A percentile compares a stretch with the other conserved stretches of the same genome.
Conservation (phyloP, 1,140 invertebrate genomes). For the Probaryconus sp. region DNA sequence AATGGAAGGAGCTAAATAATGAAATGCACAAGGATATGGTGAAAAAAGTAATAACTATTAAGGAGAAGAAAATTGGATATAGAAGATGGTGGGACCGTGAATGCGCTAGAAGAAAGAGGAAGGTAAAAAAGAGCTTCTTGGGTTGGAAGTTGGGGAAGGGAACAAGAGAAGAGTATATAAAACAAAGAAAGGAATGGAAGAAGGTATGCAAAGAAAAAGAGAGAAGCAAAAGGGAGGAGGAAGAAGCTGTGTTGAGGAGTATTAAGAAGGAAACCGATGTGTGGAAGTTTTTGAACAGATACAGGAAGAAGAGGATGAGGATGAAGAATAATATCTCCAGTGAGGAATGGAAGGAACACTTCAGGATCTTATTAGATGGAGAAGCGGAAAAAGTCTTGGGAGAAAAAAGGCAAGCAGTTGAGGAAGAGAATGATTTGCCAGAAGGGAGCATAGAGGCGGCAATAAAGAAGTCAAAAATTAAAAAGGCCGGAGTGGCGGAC, state of each 20-base stretch:
- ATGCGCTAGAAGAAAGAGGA: neutral
- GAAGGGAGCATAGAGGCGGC: no score
- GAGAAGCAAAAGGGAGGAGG: neutral
- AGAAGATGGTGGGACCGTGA: constrained; percentile 1
- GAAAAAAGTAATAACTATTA: neutral
- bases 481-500: no score
- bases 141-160: neutral
- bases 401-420: no score
- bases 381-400: no score
- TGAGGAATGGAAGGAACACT: no score
- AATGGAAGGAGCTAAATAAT: neutral
- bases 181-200: neutral
- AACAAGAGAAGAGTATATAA: neutral
- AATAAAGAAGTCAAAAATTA: no score
- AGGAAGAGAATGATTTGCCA: no score
- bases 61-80: neutral
- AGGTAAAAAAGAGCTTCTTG: neutral
- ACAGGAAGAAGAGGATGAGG: constrained; percentile 1
- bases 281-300: constrained; percentile 6
- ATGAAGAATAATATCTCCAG: no score
- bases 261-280: constrained; percentile 2
- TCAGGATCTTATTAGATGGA: no score
- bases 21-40: neutral
- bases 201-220: constrained; percentile 1
- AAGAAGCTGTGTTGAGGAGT: neutral